These are phyloP conservation scores for Linnaemya vulpina DNA, from an alignment of 2,888 invertebrate genomes.

Conservation along the genomic window DNA sequence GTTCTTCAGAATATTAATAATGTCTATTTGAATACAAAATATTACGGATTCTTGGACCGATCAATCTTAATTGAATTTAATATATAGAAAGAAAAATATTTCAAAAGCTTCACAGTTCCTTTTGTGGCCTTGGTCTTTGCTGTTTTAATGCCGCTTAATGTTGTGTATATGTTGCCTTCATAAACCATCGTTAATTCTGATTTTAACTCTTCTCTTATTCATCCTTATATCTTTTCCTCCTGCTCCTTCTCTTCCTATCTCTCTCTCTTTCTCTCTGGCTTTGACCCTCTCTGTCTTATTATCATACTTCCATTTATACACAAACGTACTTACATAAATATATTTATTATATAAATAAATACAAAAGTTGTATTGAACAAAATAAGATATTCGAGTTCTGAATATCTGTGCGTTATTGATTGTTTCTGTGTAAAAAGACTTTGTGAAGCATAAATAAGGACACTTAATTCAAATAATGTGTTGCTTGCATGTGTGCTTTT, in stretches of 20 bases:
- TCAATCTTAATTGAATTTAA: no score
- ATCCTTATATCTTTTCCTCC: neutral
- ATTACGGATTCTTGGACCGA: no score
- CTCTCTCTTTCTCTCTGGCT: neutral
- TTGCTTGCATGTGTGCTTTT: neutral
- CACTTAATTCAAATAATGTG: constrained; percentile 22
- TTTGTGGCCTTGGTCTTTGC: neutral
- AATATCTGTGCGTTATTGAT: constrained; percentile 57
- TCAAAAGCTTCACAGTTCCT: no score
- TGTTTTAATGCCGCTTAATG: neutral
- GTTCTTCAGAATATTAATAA: no score
- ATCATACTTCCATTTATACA: neutral
- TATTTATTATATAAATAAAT: neutral
- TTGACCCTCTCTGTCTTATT: neutral
- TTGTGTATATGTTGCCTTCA: neutral
- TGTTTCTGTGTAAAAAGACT: constrained; percentile 39
- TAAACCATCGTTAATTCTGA: neutral
- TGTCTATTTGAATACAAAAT: no score
- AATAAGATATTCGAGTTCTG: constrained; percentile 10
- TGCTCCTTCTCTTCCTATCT: neutral
- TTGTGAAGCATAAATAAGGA: constrained; percentile 51
- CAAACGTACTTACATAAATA: neutral
- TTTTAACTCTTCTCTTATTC: neutral
- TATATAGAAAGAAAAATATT: no score
- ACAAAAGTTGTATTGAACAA: neutral